These are phyloP conservation scores for Trachymyrmex septentrionalis DNA, from an alignment of 1,140 invertebrate species.

Conservation along the genomic window DNA sequence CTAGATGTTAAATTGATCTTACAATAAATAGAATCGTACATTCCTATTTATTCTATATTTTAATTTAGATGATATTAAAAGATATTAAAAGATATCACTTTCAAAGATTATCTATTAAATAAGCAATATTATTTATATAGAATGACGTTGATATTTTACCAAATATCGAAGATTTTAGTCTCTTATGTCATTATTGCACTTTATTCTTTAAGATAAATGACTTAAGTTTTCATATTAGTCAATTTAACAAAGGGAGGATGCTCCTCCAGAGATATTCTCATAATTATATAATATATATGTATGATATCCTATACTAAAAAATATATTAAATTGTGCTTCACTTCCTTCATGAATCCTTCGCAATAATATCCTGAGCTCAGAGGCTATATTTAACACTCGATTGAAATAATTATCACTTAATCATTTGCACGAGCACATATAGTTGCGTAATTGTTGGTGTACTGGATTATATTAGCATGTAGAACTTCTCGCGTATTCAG, in stretches of 20 bases:
- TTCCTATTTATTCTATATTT: background rate
- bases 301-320: background rate
- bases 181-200: background rate
- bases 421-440: too few species aligned
- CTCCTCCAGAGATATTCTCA: background rate
- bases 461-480: background rate
- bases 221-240: background rate
- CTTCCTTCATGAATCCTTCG: slow-evolving; percentile 89
- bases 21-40: slow-evolving; percentile 1
- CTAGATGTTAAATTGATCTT: background rate
- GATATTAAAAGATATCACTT: background rate
- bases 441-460: slow-evolving; percentile 9
- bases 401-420: slow-evolving; percentile 8
- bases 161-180: background rate
- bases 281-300: background rate
- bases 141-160: background rate
- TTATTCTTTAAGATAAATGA: background rate
- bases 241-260: background rate
- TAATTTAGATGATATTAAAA: background rate
- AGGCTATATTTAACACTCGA: background rate
- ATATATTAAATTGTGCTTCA: slow-evolving; percentile 69
- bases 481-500: background rate
- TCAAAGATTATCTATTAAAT: background rate
- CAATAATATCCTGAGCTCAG: background rate
- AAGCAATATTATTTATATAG: background rate